These are phyloP conservation scores for Progne subis DNA, from an alignment of 2,113 vertebrate genomes.

Conservation along the genomic window DNA sequence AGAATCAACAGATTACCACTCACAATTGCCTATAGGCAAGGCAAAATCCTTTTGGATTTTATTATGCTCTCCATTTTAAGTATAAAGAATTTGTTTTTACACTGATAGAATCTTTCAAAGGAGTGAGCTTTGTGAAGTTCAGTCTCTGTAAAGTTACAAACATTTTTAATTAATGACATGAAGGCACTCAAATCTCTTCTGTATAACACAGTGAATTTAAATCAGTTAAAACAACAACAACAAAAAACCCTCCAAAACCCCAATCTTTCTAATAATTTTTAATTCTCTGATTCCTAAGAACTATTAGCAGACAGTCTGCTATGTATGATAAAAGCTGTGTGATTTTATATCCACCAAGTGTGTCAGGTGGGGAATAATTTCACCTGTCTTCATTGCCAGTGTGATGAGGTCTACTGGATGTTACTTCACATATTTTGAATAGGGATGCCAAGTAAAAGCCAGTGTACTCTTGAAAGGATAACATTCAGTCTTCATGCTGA, in stretches of 20 bases:
- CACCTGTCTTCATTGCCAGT: background rate
- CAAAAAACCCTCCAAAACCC: background rate
- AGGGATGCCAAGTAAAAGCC: background rate
- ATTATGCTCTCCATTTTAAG: conserved; percentile 35
- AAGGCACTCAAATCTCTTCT: conserved; percentile 17
- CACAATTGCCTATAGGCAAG: conserved; percentile 22
- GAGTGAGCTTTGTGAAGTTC: conserved; percentile 35
- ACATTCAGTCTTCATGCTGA: background rate
- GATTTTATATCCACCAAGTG: background rate
- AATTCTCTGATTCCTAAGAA: background rate
- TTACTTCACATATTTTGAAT: background rate
- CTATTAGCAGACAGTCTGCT: background rate
- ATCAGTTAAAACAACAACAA: background rate
- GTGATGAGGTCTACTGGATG: background rate
- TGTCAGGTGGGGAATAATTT: background rate
- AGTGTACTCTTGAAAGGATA: background rate
- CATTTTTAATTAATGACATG: conserved; percentile 49
- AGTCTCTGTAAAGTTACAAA: conserved; percentile 37
- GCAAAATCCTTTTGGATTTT: conserved; percentile 29
- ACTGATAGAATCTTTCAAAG: conserved; percentile 54
- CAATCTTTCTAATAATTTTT: background rate
- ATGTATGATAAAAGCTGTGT: background rate
- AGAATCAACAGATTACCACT: conserved; percentile 44
- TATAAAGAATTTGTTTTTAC: conserved; percentile 47
- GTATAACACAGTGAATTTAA: conserved; percentile 8